Base-by-base conservation (phyloP, 2,113 vertebrate species). In the Haliaeetus leucogaster region DNA sequence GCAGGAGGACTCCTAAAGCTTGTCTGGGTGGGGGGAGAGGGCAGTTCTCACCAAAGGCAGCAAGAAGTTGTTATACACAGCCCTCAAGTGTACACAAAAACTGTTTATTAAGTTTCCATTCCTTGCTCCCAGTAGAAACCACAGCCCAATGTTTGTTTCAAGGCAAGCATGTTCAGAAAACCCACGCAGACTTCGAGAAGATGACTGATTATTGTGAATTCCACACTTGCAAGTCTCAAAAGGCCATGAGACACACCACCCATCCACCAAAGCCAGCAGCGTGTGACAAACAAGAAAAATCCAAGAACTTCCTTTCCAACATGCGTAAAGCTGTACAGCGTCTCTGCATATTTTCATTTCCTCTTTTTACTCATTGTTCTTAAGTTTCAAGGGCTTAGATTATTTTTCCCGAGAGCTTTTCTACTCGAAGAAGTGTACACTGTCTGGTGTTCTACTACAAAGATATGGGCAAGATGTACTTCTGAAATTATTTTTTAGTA, bases 61-160 rank as follows among this genome's bases (percentile, higher is more conserved):
- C 30, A 38, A 73, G 25, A 29, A 79, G 29, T 7, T 18, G 32
- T 50, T 90, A 53, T 7, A 34, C 2, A 32, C 40, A 82, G 65
- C 65, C 68, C 76, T 40, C n/a, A 18, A 86, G n/a, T 1, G 21
- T 34, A 53, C 56, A 10, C 4, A 11, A 65, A 68, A 86, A 36
- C 63, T 86, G 88, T 30, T 94, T 59, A 89, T 62, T 38, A 84
- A 81, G 17, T 92, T 91, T 92, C 83, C 80, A 95, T 43, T 89
- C 83, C 80, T 61, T 78, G 56, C 34, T 93, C 86, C 85, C 95
- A 87, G 56, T 22, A 90, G 52, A 86, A 90, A 93, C 86, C 94
- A 82, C 88, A 71, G 65, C 56, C 94, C n/a, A 40, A 22, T 4
- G 52, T 29, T n/a, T 74, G 76, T 76, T 86, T 73, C 48, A 10